Conservation (phyloP, 2,888 invertebrate genomes). For the Trissolcus japonicus region DNA sequence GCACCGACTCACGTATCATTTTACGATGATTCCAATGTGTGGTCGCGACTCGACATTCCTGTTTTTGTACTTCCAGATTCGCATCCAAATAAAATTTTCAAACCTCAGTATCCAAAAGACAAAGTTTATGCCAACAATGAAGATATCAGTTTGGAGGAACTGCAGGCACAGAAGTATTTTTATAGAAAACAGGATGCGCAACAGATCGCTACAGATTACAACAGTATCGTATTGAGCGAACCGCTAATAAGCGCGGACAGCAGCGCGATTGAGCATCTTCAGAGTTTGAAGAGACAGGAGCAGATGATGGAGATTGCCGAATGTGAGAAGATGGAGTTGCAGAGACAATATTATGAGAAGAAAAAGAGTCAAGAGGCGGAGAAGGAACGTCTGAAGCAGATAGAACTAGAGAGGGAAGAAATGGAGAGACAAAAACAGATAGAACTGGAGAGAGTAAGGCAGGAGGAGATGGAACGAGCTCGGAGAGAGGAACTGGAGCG, state of each 20-base stretch:
- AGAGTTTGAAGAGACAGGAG: constrained; percentile 30
- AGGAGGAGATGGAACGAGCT: constrained; percentile 62
- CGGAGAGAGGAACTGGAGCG: constrained; percentile 65
- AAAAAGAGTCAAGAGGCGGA: constrained; percentile 62
- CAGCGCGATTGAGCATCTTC: constrained; percentile 16
- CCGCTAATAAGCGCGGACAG: constrained; percentile 8
- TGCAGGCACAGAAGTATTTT: constrained; percentile 80
- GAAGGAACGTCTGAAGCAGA: constrained; percentile 54
- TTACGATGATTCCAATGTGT: constrained; percentile 62
- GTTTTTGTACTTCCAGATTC: constrained; percentile 32
- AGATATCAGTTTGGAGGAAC: constrained; percentile 88
- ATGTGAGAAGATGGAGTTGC: constrained; percentile 63
- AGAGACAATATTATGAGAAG: constrained; percentile 62
- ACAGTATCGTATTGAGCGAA: constrained; percentile 7
- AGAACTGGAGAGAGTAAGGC: constrained; percentile 54
- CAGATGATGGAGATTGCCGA: constrained; percentile 53
- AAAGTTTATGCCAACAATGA: constrained; percentile 79
- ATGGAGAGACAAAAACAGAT: constrained; percentile 53
- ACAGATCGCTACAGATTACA: constrained; percentile 9
- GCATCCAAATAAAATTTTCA: constrained; percentile 41
- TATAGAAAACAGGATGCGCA: constrained; percentile 2
- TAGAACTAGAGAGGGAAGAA: constrained; percentile 58
- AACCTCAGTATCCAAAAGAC: constrained; percentile 72
- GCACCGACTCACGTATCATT: constrained; percentile 70
- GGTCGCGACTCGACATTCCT: constrained; percentile 37